Evolutionary conservation across 2,113 vertebrate genomes (phyloP).

Genomic region (Oryctolagus cuniculus): DNA sequence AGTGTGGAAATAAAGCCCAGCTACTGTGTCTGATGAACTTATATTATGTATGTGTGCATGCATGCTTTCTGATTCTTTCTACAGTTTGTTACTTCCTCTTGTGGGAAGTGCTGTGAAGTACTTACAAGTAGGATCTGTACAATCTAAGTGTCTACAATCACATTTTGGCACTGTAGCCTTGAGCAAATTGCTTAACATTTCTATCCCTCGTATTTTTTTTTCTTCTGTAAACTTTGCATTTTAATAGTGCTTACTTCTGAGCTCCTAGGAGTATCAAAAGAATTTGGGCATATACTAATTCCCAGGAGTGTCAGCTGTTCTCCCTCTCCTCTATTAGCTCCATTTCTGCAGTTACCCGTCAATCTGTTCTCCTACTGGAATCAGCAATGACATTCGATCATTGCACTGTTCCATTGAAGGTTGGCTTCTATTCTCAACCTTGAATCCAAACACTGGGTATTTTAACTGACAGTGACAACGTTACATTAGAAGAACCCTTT

Average conservation of each 20-base stretch:
- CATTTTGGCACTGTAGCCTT: neutral
- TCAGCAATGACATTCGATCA: neutral
- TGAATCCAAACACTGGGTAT: neutral
- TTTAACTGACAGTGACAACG: neutral
- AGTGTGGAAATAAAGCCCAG: neutral
- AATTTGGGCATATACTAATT: too few species aligned
- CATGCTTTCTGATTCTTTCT: neutral
- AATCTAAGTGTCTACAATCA: neutral
- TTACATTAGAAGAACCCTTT: neutral
- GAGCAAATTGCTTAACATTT: neutral
- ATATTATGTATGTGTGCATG: too few species aligned
- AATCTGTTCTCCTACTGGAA: neutral
- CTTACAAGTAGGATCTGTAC: neutral
- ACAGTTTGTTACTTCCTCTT: neutral
- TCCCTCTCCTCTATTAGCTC: neutral
- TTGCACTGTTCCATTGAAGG: neutral
- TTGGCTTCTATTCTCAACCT: neutral
- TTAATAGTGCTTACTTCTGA: neutral
- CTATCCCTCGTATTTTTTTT: too few species aligned
- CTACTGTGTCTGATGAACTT: neutral
- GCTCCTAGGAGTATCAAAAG: neutral
- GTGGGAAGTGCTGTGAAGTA: neutral
- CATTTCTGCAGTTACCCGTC: neutral
- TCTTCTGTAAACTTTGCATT: neutral
- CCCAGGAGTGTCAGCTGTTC: neutral